Evolutionary conservation across 1,140 invertebrate species (phyloP).

Genomic region (Aporrectodea caliginosa): DNA sequence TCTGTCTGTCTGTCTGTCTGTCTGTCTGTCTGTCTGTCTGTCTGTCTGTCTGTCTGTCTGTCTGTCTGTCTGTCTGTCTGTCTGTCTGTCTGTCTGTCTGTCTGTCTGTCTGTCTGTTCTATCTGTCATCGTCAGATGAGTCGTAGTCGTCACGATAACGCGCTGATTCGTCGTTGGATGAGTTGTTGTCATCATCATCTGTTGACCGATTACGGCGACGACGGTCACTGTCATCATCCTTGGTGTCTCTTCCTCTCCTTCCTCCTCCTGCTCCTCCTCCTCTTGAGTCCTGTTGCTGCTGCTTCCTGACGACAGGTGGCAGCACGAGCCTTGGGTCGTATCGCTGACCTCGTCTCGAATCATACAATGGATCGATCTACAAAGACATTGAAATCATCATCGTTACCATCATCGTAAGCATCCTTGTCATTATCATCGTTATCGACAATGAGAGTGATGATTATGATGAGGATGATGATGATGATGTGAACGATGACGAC

Average conservation of each 20-base stretch:
- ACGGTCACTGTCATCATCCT: not conserved
- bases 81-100: not conserved
- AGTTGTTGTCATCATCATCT: not conserved
- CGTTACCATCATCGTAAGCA: too few relatives aligned
- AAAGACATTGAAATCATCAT: too few relatives aligned
- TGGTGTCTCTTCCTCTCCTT: not conserved
- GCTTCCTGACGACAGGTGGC: not conserved
- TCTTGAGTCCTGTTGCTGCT: not conserved
- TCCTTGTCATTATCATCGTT: too few relatives aligned
- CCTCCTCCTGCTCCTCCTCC: not conserved
- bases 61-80: not conserved
- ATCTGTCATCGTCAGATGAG: not conserved
- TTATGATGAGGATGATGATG: too few relatives aligned
- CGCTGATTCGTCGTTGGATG: not conserved
- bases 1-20: not conserved
- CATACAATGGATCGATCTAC: not conserved
- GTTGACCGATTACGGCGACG: not conserved
- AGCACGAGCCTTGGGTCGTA: not conserved
- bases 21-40: not conserved
- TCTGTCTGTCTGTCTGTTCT: not conserved
- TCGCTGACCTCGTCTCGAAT: not conserved
- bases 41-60: not conserved
- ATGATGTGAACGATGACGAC: too few relatives aligned
- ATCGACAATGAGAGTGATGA: too few relatives aligned
- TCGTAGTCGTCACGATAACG: not conserved